Evolutionary conservation across 2,888 invertebrate genomes (phyloP).

Genomic region (Phaonia tiefii): DNA sequence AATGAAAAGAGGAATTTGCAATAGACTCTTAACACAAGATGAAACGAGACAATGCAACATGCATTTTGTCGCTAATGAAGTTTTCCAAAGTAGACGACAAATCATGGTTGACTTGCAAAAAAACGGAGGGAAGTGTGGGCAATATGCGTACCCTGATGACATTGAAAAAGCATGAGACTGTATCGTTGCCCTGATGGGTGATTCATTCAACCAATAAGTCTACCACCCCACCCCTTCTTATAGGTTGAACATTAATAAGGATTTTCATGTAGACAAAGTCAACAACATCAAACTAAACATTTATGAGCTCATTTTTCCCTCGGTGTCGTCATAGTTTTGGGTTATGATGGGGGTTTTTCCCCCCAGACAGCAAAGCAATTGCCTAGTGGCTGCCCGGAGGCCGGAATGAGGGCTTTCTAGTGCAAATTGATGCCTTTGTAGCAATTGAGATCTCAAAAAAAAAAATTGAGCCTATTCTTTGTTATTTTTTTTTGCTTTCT

Average conservation of each 20-base stretch:
- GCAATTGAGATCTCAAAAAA: constrained; percentile 21
- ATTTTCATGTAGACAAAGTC: neutral
- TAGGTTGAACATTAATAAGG: constrained; percentile 7
- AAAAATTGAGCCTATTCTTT: constrained; percentile 26
- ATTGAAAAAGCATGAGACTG: too few relatives aligned
- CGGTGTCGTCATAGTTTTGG: too few relatives aligned
- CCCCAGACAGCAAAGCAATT: too few relatives aligned
- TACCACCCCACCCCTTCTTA: too few relatives aligned
- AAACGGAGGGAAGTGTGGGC: neutral
- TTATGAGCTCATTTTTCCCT: too few relatives aligned
- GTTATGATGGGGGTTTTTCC: too few relatives aligned
- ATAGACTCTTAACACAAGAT: too few relatives aligned
- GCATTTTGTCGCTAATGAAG: neutral
- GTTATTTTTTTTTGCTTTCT: constrained; percentile 30
- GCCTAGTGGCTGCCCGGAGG: too few relatives aligned
- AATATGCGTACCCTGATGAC: too few relatives aligned
- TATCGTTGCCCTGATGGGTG: too few relatives aligned
- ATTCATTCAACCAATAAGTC: too few relatives aligned
- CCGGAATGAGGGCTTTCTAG: neutral
- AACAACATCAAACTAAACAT: neutral
- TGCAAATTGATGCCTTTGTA: constrained; percentile 20
- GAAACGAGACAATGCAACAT: neutral
- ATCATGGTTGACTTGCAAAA: constrained; percentile 11
- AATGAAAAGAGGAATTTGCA: too few relatives aligned
- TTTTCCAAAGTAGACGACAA: neutral